Evolutionary conservation across 2,113 vertebrate genomes (phyloP).

Genomic region (Spilogale gracilis): DNA sequence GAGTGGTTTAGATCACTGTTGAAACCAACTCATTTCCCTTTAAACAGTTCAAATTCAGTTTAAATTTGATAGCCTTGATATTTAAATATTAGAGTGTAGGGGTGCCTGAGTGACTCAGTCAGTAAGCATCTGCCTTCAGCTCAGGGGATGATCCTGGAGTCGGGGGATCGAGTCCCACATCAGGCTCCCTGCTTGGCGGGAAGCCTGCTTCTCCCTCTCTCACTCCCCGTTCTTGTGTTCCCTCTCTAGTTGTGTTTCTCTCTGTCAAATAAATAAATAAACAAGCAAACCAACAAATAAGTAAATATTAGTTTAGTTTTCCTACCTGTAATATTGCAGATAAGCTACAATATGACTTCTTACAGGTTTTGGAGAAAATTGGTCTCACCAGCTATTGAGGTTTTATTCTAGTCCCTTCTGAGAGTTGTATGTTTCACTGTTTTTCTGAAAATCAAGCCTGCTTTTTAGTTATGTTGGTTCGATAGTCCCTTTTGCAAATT

Average conservation of each 20-base stretch:
- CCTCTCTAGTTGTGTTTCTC: too few species aligned
- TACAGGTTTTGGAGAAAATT: conserved; percentile 24
- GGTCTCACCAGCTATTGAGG: not conserved
- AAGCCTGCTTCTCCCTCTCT: too few species aligned
- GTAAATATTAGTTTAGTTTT: not conserved
- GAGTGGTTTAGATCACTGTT: not conserved
- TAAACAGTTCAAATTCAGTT: conserved; percentile 5
- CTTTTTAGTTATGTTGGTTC: not conserved
- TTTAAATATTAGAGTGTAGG: not conserved
- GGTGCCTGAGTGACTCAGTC: too few species aligned
- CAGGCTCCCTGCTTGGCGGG: too few species aligned
- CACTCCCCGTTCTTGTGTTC: too few species aligned
- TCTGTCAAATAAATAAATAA: too few species aligned
- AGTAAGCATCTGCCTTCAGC: too few species aligned
- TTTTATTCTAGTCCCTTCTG: not conserved
- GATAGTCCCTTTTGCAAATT: not conserved
- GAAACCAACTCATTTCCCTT: not conserved
- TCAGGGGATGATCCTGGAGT: too few species aligned
- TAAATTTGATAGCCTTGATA: not conserved
- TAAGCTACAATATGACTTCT: not conserved
- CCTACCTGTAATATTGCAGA: not conserved
- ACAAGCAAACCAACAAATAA: too few species aligned
- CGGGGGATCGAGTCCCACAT: too few species aligned
- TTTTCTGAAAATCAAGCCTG: not conserved
- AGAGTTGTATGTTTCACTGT: not conserved